A percentile compares a stretch with the other conserved stretches of the same genome.
These are phyloP conservation scores for Calliopsis andreniformis DNA, from an alignment of 1,140 invertebrate genomes.

Conservation along the genomic window DNA sequence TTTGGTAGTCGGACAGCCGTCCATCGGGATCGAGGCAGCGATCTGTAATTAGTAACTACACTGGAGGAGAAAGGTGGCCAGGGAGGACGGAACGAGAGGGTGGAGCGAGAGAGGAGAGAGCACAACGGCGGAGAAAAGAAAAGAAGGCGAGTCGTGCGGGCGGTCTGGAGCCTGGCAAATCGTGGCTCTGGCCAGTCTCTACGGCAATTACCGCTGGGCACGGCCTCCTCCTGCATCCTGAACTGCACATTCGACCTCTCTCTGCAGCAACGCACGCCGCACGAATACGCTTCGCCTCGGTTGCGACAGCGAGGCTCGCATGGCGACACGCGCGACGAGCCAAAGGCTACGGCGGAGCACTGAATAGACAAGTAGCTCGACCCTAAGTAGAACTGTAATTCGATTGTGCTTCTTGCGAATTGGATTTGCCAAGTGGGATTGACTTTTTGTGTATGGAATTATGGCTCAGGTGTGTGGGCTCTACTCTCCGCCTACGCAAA, in stretches of 20 bases:
- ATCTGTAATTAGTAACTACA: constrained; percentile 49
- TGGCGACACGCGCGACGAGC: neutral
- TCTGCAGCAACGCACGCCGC: constrained; percentile 19
- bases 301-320: neutral
- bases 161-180: constrained; percentile 48
- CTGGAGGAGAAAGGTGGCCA: constrained; percentile 22
- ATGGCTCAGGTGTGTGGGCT: too few relatives aligned
- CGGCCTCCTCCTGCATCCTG: constrained; percentile 54
- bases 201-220: constrained; percentile 62
- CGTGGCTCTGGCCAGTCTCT: constrained; percentile 51
- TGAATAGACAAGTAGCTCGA: constrained; percentile 12
- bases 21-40: constrained; percentile 27
- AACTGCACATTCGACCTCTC: constrained; percentile 42
- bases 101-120: neutral
- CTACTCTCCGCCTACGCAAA: too few relatives aligned
- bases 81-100: constrained; percentile 26
- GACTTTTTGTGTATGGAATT: too few relatives aligned
- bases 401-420: neutral
- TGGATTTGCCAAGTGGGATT: too few relatives aligned
- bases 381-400: neutral
- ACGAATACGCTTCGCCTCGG: constrained; percentile 54
- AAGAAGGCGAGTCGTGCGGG: constrained; percentile 55
- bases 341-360: neutral
- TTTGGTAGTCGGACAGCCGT: constrained; percentile 30
- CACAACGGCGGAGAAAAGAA: constrained; percentile 22